Evolutionary conservation across 1,140 invertebrate genomes (phyloP), one percentile per base, ranked within the genome.

Genomic region (Venustaconcha ellipsiformis): DNA sequence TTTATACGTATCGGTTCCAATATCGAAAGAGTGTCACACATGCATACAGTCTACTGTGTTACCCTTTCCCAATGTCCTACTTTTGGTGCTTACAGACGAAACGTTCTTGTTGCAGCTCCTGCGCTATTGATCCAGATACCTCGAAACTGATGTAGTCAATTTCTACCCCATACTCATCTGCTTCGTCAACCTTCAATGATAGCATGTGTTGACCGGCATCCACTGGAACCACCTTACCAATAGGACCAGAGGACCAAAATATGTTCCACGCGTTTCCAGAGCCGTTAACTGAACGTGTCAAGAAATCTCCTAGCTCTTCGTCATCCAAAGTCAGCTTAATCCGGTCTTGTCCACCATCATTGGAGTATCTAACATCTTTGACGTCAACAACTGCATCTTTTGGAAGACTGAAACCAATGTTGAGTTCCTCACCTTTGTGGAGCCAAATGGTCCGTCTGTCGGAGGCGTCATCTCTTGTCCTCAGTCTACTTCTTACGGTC

Each of bases 301-400:
- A 59, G 56, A 79, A 74, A 4, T 57, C 14, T 8, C 72, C 72
- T 5, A 79, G 26, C n/a, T 67, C 37, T 14, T 63, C 18, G 23
- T 57, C 76, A 63, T 81, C 70, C 56, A 78, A 48, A 17, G 48
- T 57, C 12, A 81, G 20, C 4, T 69, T 69, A 23, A 81, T 66
- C 13, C 18, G 65, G 48, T 81, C 76, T n/a, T 64, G n/a, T 18
- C 62, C 79, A 17, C 79, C 79, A 70, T 80, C 79, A 58, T 80
- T 80, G 15, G 79, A 81, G 62, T 78, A 81, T 15, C 76, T 63
- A 20, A 81, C 70, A 57, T 78, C 73, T n/a, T 64, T 30, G n/a
- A 78, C 64, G 0, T 71, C 69, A 57, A 81, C 70, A 14, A 59
- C 26, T 0, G 76, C 77, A 37, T 26, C 14, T n/a, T 74, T 67